Percentiles rank a stretch among this genome's conserved stretches.
phyloP scores from a whole-genome alignment of 2,797 vertebrate species.

The Sitta carolinensis region DNA sequence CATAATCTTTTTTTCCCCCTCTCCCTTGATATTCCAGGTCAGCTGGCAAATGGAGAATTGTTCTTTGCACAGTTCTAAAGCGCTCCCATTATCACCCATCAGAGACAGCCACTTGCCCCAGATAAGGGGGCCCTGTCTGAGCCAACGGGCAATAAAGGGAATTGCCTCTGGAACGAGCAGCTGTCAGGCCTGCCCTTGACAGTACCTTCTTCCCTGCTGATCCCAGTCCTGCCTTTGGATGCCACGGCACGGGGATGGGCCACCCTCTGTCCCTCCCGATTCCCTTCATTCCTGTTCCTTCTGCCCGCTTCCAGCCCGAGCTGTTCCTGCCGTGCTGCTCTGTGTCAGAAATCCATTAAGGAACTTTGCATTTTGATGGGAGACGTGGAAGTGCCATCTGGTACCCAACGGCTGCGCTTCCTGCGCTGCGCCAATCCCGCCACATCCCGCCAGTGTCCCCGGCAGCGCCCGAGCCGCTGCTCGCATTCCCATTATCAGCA shows the following conservation, averaged over 20 bases:
- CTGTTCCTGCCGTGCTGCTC: neutral
- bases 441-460: constrained; percentile 53
- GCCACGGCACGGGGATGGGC: neutral
- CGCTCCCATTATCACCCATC: constrained; percentile 28
- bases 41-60: constrained; percentile 56
- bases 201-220: neutral
- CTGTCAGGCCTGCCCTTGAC: constrained; percentile 28
- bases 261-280: neutral
- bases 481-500: constrained; percentile 69
- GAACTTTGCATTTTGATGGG: constrained; percentile 65
- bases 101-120: constrained; percentile 39
- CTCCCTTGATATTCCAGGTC: constrained; percentile 55
- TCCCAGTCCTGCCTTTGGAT: neutral
- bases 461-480: constrained; percentile 19
- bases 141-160: constrained; percentile 36
- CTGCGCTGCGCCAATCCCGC: constrained; percentile 59
- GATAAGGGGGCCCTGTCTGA: constrained; percentile 23
- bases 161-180: constrained; percentile 19
- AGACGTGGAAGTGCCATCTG: constrained; percentile 53
- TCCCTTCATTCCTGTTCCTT: neutral
- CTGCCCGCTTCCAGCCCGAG: neutral
- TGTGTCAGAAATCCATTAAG: constrained; percentile 55
- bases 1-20: constrained; percentile 7
- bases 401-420: constrained; percentile 56
- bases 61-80: constrained; percentile 23